A percentile compares a stretch with the other conserved stretches of the same genome.
phyloP scores from a whole-genome alignment of 1,140 invertebrate genomes.

The Triops cancriformis region DNA sequence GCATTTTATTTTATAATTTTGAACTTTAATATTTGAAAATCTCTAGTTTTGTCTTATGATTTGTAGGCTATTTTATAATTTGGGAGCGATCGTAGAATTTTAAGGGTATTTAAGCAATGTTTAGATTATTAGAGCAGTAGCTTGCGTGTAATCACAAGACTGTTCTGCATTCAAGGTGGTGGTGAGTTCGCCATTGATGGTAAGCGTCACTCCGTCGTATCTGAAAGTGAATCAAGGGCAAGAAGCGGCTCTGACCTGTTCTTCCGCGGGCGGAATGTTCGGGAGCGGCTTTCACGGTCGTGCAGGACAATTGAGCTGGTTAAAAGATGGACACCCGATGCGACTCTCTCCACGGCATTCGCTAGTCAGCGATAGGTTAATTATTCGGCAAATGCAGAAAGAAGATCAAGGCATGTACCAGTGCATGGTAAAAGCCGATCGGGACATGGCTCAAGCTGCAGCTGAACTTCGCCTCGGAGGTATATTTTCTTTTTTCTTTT shows the following conservation, averaged over 20 bases:
- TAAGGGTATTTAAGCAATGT: no score
- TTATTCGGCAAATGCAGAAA: conserved; percentile 36
- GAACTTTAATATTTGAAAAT: no score
- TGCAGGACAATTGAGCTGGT: conserved; percentile 36
- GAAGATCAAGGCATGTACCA: conserved; percentile 70
- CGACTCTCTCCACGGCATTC: conserved; percentile 39
- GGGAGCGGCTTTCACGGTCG: background rate
- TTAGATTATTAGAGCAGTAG: background rate
- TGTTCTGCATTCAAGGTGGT: background rate
- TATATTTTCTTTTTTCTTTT: no score
- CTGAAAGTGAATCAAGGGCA: conserved; percentile 1
- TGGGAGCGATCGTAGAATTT: no score
- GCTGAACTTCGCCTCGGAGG: conserved; percentile 71
- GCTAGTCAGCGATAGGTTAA: conserved; percentile 37
- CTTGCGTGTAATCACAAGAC: background rate
- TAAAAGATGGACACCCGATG: conserved; percentile 55
- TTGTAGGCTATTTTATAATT: no score
- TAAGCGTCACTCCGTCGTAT: background rate
- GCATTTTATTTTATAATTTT: no score
- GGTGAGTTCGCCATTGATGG: background rate
- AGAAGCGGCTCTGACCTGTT: background rate
- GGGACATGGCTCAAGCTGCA: conserved; percentile 69
- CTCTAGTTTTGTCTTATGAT: no score
- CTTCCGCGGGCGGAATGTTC: background rate
- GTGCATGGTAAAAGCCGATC: conserved; percentile 55